A percentile compares a stretch with the other conserved stretches of the same genome.
Conservation (phyloP, 1,140 invertebrate species). For the Mamestra configurata region DNA sequence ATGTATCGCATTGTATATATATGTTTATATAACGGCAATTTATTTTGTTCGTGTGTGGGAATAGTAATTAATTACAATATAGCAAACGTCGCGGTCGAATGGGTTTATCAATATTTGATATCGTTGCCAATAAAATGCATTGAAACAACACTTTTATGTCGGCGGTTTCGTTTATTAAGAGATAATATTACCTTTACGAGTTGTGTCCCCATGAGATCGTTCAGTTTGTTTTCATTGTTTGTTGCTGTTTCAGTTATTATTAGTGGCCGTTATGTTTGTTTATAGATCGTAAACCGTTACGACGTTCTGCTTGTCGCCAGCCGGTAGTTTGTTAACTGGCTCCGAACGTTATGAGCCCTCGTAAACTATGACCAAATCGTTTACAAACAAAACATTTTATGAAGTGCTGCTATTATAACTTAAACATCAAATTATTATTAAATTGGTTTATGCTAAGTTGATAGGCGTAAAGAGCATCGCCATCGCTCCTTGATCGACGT, state of each 20-base stretch:
- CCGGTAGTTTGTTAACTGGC: slow-evolving; percentile 81
- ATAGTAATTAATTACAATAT: slow-evolving; percentile 50
- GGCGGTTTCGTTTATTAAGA: slow-evolving; percentile 85
- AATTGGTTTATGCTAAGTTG: slow-evolving; percentile 35
- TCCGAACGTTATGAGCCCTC: slow-evolving; percentile 76
- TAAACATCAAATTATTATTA: slow-evolving; percentile 35
- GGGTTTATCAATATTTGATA: slow-evolving; percentile 77
- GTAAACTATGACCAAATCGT: slow-evolving; percentile 82
- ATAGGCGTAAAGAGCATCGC: slow-evolving; percentile 27
- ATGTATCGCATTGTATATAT: neutral
- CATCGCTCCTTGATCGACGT: slow-evolving; percentile 13
- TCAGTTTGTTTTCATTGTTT: slow-evolving; percentile 84
- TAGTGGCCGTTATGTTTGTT: slow-evolving; percentile 86
- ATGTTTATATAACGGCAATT: slow-evolving; percentile 5
- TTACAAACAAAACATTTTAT: slow-evolving; percentile 75
- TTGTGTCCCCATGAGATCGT: slow-evolving; percentile 76
- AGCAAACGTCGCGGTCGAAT: slow-evolving; percentile 64
- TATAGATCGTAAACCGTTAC: slow-evolving; percentile 85
- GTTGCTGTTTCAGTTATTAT: slow-evolving; percentile 86
- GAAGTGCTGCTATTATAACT: slow-evolving; percentile 58
- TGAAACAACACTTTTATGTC: slow-evolving; percentile 82
- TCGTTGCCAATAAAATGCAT: slow-evolving; percentile 73
- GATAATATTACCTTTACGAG: slow-evolving; percentile 86
- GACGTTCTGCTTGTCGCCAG: slow-evolving; percentile 81
- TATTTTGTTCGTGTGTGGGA: slow-evolving; percentile 23